These are phyloP conservation scores for Dasysyrphus tricinctus DNA, from an alignment of 2,888 invertebrate genomes.

Conservation along the genomic window DNA sequence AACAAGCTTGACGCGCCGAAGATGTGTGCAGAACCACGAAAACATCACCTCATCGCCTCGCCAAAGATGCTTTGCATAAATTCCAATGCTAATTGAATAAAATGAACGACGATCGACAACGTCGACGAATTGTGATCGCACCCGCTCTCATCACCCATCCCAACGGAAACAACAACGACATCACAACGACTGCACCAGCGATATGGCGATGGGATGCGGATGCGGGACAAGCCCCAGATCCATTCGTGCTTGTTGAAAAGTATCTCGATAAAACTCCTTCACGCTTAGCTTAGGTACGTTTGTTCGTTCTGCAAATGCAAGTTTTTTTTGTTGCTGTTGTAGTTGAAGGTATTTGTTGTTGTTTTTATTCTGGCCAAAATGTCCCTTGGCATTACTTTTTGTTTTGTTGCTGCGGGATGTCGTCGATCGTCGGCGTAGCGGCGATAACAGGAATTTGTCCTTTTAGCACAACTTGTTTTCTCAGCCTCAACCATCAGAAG, in stretches of 20 bases:
- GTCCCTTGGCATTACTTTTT: constrained; percentile 64
- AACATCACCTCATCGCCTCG: constrained; percentile 70
- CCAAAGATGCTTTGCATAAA: constrained; percentile 77
- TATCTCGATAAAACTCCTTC: constrained; percentile 65
- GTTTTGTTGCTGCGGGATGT: not conserved
- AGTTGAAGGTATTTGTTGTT: not conserved
- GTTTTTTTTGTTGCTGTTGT: constrained; percentile 2
- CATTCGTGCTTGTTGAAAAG: constrained; percentile 51
- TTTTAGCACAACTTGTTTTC: constrained; percentile 65
- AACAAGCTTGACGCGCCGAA: constrained; percentile 62
- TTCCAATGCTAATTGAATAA: constrained; percentile 79
- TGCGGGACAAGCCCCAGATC: constrained; percentile 30
- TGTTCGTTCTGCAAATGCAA: constrained; percentile 56
- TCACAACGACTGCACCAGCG: not conserved
- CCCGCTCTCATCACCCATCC: constrained; percentile 67
- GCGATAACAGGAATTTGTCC: constrained; percentile 70
- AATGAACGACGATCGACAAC: constrained; percentile 77
- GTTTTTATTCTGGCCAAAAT: constrained; percentile 21
- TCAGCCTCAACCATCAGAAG: constrained; percentile 23
- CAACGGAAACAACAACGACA: constrained; percentile 22
- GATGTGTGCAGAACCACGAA: constrained; percentile 68
- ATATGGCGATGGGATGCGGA: not conserved
- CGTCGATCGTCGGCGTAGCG: constrained; percentile 42
- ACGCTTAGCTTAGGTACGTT: constrained; percentile 39
- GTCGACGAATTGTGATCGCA: constrained; percentile 75